Percentiles rank a stretch among this genome's conserved stretches.
Evolutionary conservation across 2,113 vertebrate species (phyloP).

Genomic region (Jaculus jaculus): DNA sequence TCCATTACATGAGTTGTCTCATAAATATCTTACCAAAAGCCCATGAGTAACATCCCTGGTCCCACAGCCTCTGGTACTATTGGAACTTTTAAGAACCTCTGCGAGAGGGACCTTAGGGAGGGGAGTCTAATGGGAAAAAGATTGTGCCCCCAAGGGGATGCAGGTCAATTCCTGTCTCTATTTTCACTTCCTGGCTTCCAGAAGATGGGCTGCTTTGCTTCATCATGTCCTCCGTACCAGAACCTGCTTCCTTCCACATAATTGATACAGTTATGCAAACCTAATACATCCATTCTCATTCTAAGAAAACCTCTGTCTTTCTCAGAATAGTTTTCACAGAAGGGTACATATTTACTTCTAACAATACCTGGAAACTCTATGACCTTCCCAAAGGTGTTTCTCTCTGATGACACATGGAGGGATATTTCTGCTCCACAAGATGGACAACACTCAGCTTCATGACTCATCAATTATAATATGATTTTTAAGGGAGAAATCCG

Average conservation of each 20-base stretch:
- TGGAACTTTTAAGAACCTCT: background rate
- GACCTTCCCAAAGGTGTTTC: background rate
- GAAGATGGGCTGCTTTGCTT: background rate
- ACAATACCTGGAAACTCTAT: background rate
- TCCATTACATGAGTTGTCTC: background rate
- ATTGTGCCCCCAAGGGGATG: background rate
- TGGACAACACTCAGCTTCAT: background rate
- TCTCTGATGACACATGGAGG: background rate
- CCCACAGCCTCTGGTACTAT: background rate
- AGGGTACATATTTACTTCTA: background rate
- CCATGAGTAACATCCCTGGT: background rate
- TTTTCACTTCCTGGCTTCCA: background rate
- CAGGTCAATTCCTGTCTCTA: background rate
- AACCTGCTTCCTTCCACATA: too few species aligned
- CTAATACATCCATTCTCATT: background rate
- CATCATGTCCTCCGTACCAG: rapidly evolving
- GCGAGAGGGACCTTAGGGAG: background rate
- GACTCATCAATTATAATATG: background rate
- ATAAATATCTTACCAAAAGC: background rate
- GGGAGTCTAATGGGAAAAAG: background rate
- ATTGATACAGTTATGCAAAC: background rate
- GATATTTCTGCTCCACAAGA: background rate
- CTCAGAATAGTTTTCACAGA: background rate
- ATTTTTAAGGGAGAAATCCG: background rate
- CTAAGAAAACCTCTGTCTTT: background rate